Evolutionary conservation across 2,888 invertebrate species (phyloP).

Genomic region (Mesochorus sp.): DNA sequence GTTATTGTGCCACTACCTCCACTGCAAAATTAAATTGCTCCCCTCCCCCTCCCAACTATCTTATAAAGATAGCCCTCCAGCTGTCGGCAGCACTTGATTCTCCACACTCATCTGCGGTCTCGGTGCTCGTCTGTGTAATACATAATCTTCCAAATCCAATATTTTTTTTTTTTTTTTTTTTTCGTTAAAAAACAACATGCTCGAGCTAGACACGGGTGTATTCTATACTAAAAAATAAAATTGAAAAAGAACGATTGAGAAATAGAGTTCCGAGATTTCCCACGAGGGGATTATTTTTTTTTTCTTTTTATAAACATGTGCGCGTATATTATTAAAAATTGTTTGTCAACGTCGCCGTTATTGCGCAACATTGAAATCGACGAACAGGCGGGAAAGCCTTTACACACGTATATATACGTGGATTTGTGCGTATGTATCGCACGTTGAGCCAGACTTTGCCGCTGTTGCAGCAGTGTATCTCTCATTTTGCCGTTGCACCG

Average conservation of each 20-base stretch:
- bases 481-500: conserved; percentile 29
- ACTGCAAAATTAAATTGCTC: conserved; percentile 51
- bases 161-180: background rate
- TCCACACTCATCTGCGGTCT: conserved; percentile 3
- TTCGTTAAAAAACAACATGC: background rate
- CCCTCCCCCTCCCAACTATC: too few species aligned
- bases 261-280: conserved; percentile 57
- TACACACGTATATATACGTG: background rate
- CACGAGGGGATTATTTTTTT: too few species aligned
- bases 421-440: too few species aligned
- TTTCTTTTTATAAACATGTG: conserved; percentile 10
- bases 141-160: background rate
- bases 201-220: background rate
- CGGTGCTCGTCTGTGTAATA: background rate
- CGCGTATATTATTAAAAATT: conserved; percentile 61
- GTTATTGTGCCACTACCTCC: conserved; percentile 47
- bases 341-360: conserved; percentile 62
- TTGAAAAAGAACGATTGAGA: conserved; percentile 52
- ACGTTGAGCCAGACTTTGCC: background rate
- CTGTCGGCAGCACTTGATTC: conserved; percentile 61
- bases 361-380: conserved; percentile 54
- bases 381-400: background rate
- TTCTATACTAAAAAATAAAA: conserved; percentile 22
- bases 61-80: conserved; percentile 58
- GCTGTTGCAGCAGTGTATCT: conserved; percentile 4